phyloP scores from a whole-genome alignment of 2,797 vertebrate genomes.

The Acrossocheilus fasciatus region DNA sequence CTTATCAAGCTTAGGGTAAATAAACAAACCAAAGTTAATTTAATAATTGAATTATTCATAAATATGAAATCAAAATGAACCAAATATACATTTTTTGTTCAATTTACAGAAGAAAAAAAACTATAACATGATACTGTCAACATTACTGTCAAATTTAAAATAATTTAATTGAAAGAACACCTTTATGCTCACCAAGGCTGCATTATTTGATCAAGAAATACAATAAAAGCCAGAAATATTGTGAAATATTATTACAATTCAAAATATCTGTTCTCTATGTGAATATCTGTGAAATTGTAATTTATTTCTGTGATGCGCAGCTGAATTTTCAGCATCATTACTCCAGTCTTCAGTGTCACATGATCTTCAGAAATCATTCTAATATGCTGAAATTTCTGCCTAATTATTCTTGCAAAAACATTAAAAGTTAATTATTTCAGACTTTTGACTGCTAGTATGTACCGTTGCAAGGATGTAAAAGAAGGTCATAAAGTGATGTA shows the following conservation, averaged over 20 bases:
- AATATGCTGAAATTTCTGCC: too few species aligned
- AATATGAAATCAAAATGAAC: not conserved
- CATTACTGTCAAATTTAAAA: not conserved
- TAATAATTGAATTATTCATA: not conserved
- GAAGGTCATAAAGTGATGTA: not conserved
- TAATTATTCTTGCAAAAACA: too few species aligned
- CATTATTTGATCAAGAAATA: not conserved
- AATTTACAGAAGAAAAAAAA: not conserved
- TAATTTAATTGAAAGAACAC: not conserved
- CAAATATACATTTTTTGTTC: not conserved
- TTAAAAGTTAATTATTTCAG: not conserved
- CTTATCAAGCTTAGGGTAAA: not conserved
- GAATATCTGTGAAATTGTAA: not conserved
- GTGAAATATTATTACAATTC: not conserved
- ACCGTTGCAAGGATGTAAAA: not conserved
- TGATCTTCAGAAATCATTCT: not conserved
- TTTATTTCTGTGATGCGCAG: not conserved
- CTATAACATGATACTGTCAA: not conserved
- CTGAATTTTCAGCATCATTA: not conserved
- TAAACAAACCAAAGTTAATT: not conserved
- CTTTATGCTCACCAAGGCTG: too few species aligned
- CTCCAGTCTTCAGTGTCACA: constrained; percentile 8
- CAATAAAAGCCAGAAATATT: not conserved
- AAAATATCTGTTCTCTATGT: not conserved
- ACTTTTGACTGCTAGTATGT: not conserved